phyloP scores from a whole-genome alignment of 2,797 vertebrate species.

The Sibirionetta formosa region DNA sequence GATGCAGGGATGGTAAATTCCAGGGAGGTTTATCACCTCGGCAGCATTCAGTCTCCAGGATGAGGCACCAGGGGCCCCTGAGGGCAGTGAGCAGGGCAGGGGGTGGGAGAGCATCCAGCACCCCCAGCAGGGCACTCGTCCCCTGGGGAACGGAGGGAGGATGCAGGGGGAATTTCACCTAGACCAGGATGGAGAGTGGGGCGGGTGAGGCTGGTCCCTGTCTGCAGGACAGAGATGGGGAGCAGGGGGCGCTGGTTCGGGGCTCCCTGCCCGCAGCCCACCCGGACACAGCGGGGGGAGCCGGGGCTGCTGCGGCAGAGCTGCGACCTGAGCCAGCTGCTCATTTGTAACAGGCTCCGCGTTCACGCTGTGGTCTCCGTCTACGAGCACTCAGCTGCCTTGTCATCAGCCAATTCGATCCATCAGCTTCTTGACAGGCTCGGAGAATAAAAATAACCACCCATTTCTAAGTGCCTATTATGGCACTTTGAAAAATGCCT shows the following conservation, averaged over 20 bases:
- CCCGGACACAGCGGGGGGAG: fast-evolving
- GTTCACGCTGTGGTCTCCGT: constrained; percentile 58
- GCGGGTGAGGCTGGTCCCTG: fast-evolving
- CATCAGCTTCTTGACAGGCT: constrained; percentile 78
- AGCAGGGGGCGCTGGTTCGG: fast-evolving
- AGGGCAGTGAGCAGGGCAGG: not conserved
- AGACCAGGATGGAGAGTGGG: fast-evolving
- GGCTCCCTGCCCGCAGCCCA: not conserved
- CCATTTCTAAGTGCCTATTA: constrained; percentile 80
- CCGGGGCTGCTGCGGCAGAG: not conserved
- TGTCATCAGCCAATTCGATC: constrained; percentile 79
- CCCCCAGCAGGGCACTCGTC: fast-evolving
- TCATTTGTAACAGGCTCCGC: constrained; percentile 15
- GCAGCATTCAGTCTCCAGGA: not conserved
- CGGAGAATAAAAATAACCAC: constrained; percentile 77
- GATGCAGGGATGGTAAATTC: too few species aligned
- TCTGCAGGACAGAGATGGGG: not conserved
- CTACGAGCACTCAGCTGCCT: constrained; percentile 68
- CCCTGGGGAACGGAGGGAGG: fast-evolving
- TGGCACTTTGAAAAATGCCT: constrained; percentile 80
- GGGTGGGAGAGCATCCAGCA: fast-evolving
- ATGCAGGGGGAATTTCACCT: fast-evolving
- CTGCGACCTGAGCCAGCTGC: not conserved
- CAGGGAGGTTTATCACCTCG: not conserved
- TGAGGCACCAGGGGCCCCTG: not conserved